A percentile compares a stretch with the other conserved stretches of the same genome.
phyloP scores from a whole-genome alignment of 1,140 invertebrate species.

The Agraylea sexmaculata region DNA sequence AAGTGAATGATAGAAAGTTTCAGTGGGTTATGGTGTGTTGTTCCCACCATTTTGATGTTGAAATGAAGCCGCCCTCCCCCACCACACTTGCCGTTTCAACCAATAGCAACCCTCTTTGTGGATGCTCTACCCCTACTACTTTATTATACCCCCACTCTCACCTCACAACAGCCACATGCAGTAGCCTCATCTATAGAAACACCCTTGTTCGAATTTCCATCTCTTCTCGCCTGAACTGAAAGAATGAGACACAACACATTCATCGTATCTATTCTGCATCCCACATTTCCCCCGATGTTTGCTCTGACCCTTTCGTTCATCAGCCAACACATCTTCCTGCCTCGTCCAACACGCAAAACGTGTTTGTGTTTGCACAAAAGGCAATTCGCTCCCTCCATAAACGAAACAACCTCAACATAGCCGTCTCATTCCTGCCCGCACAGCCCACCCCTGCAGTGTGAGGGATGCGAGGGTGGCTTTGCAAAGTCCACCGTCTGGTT shows the following conservation, averaged over 20 bases:
- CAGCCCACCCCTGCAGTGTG: slow-evolving; percentile 26
- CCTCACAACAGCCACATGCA: neutral
- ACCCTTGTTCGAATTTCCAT: neutral
- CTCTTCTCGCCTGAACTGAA: neutral
- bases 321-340: slow-evolving; percentile 29
- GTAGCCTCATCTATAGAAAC: too few relatives aligned
- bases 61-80: slow-evolving; percentile 29
- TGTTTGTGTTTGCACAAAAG: slow-evolving; percentile 19
- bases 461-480: slow-evolving; percentile 26
- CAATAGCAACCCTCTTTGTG: too few relatives aligned
- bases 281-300: slow-evolving; percentile 14
- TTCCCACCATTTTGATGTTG: too few relatives aligned
- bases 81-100: slow-evolving; percentile 27
- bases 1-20: too few relatives aligned
- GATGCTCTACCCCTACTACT: too few relatives aligned
- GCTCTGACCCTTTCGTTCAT: slow-evolving; percentile 31
- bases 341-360: slow-evolving; percentile 37
- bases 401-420: too few relatives aligned
- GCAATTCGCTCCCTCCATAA: too few relatives aligned
- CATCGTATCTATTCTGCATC: too few relatives aligned
- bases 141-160: too few relatives aligned
- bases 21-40: too few relatives aligned
- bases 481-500: slow-evolving; percentile 40
- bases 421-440: slow-evolving; percentile 5
- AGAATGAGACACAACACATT: slow-evolving; percentile 7